A percentile compares a stretch with the other conserved stretches of the same genome.
These are phyloP conservation scores for Cylindroiulus punctatus DNA, from an alignment of 2,888 invertebrate genomes.

Conservation along the genomic window DNA sequence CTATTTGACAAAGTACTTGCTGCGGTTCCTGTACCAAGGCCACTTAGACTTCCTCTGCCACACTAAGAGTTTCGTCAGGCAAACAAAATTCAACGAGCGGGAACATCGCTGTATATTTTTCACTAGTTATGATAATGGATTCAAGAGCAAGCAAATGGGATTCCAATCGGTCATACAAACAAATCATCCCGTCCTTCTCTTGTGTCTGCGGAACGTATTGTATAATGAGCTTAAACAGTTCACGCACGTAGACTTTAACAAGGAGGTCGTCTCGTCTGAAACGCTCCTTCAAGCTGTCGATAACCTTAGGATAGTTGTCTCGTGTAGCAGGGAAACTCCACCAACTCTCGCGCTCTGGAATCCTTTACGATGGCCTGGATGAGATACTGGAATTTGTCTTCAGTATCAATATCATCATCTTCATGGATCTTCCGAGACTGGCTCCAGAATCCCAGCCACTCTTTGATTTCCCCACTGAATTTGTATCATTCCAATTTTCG, in stretches of 20 bases:
- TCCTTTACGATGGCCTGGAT: neutral
- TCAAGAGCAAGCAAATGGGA: neutral
- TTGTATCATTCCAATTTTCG: neutral
- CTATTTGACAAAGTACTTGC: no score
- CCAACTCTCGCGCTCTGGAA: neutral
- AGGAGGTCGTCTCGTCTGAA: neutral
- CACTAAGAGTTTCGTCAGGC: no score
- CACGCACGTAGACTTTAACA: neutral
- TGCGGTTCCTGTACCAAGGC: no score
- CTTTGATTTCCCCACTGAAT: neutral
- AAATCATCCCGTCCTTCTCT: neutral
- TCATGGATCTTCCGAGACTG: neutral
- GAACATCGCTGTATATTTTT: neutral
- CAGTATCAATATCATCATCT: neutral
- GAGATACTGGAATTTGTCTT: neutral
- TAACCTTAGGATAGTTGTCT: neutral
- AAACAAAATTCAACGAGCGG: neutral
- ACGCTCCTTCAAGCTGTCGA: neutral
- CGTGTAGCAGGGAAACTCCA: neutral
- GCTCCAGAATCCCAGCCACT: conserved; percentile 1
- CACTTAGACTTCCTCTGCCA: no score
- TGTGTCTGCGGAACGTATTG: neutral
- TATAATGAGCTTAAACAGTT: neutral
- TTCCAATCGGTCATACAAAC: neutral
- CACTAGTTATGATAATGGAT: neutral